Evolutionary conservation across 1,140 invertebrate species (phyloP).

Genomic region (Rhagoletis pomonella): DNA sequence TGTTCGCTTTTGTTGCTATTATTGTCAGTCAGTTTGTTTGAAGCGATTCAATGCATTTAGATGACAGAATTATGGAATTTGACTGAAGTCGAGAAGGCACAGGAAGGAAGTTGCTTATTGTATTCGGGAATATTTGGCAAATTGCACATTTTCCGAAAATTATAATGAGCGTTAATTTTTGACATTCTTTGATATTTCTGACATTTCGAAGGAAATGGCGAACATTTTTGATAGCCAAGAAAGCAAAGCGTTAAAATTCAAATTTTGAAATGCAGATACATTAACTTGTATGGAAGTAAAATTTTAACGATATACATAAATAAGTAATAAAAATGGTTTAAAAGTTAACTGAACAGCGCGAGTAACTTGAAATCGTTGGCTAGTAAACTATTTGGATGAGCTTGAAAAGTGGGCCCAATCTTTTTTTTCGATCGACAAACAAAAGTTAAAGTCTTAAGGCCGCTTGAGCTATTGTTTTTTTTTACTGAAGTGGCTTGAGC

Average conservation of each 20-base stretch:
- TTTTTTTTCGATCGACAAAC: too few relatives aligned
- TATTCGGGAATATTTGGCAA: slow-evolving; percentile 37
- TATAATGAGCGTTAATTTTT: slow-evolving; percentile 49
- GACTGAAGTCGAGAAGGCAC: background rate
- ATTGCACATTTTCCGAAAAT: slow-evolving; percentile 28
- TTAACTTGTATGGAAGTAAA: too few relatives aligned
- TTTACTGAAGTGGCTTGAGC: too few relatives aligned
- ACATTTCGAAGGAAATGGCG: background rate
- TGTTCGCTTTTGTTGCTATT: background rate
- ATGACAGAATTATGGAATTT: slow-evolving; percentile 40
- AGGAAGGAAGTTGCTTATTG: slow-evolving; percentile 35
- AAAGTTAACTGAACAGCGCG: too few relatives aligned
- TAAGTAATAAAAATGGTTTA: too few relatives aligned
- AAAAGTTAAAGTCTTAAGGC: too few relatives aligned
- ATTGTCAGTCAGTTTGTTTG: slow-evolving; percentile 33
- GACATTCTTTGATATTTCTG: slow-evolving; percentile 17
- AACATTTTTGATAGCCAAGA: background rate
- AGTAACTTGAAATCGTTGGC: too few relatives aligned
- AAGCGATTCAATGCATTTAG: slow-evolving; percentile 49
- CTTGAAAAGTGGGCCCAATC: too few relatives aligned
- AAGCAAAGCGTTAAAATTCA: background rate
- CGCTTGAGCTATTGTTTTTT: too few relatives aligned
- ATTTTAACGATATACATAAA: too few relatives aligned
- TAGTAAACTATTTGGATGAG: too few relatives aligned
- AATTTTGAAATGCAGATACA: too few relatives aligned